phyloP scores from a whole-genome alignment of 2,797 vertebrate genomes.

The Halcyon chelicuti region DNA sequence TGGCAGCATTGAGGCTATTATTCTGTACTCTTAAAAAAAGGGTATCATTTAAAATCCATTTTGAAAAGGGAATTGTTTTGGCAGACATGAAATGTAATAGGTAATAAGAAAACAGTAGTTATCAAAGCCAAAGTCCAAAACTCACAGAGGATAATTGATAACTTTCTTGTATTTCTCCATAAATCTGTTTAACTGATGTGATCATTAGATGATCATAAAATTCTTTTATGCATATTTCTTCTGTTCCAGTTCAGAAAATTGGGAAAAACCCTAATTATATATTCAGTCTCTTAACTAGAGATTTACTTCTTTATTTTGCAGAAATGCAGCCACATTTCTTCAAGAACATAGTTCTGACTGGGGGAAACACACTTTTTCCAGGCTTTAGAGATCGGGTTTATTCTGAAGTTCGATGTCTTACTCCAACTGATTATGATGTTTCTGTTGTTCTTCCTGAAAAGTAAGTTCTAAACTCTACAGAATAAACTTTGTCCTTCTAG shows the following conservation, averaged over 20 bases:
- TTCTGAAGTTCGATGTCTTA: slow-evolving; percentile 91
- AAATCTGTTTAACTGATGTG: not conserved
- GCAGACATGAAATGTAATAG: not conserved
- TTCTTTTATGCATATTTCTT: not conserved
- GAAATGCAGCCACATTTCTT: slow-evolving; percentile 99
- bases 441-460: slow-evolving; percentile 89
- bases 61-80: not conserved
- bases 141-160: not conserved
- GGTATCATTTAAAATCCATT: not conserved
- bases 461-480: slow-evolving; percentile 79
- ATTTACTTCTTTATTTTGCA: slow-evolving; percentile 59
- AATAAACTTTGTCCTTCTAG: not conserved
- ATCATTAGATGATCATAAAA: not conserved
- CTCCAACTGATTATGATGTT: slow-evolving; percentile 91
- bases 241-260: not conserved
- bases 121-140: not conserved
- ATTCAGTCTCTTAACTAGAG: not conserved
- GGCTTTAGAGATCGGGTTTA: slow-evolving; percentile 94
- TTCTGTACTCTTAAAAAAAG: not conserved
- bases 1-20: not conserved
- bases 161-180: not conserved
- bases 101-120: not conserved
- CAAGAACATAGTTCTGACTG: slow-evolving; percentile 95
- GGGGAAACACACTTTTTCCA: slow-evolving; percentile 91
- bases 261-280: not conserved